A percentile compares a stretch with the other conserved stretches of the same genome.
These are phyloP conservation scores for Plotosus lineatus DNA, from an alignment of 2,113 vertebrate species.

Conservation along the genomic window DNA sequence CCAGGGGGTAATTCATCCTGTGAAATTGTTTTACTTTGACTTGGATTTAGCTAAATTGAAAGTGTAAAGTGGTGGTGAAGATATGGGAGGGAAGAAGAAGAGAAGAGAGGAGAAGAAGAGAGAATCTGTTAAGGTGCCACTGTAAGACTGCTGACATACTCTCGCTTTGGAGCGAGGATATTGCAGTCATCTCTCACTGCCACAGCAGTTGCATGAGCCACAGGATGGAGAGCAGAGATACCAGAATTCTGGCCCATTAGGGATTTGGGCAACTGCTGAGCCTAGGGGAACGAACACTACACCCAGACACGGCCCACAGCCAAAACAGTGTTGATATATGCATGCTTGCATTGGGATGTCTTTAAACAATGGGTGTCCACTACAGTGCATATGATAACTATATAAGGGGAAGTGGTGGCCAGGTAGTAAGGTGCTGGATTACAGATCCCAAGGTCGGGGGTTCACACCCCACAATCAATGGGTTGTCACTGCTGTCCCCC, in stretches of 20 bases:
- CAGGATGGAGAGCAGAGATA: constrained; percentile 59
- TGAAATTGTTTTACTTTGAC: constrained; percentile 46
- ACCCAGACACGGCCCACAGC: constrained; percentile 53
- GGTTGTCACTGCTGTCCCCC: too few species aligned
- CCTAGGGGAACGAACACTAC: constrained; percentile 54
- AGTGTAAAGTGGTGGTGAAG: constrained; percentile 10
- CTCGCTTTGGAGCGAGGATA: constrained; percentile 51
- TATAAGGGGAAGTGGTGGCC: too few species aligned
- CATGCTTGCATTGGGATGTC: constrained; percentile 17
- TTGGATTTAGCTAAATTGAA: constrained; percentile 52
- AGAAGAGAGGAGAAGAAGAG: constrained; percentile 43
- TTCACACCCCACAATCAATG: too few species aligned
- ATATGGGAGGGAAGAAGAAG: constrained; percentile 51
- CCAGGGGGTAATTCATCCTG: constrained; percentile 37
- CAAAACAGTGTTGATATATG: constrained; percentile 45
- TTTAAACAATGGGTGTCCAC: constrained; percentile 10
- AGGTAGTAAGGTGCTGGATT: too few species aligned
- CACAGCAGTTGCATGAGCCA: constrained; percentile 49
- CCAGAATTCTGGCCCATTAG: constrained; percentile 52
- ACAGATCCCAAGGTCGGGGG: too few species aligned
- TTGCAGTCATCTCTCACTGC: constrained; percentile 56
- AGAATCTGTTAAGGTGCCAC: constrained; percentile 47
- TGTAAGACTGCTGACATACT: constrained; percentile 53
- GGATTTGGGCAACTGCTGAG: constrained; percentile 54
- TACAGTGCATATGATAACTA: constrained; percentile 39